phyloP scores from a whole-genome alignment of 2,113 vertebrate genomes.

The Glaucomys volans region DNA sequence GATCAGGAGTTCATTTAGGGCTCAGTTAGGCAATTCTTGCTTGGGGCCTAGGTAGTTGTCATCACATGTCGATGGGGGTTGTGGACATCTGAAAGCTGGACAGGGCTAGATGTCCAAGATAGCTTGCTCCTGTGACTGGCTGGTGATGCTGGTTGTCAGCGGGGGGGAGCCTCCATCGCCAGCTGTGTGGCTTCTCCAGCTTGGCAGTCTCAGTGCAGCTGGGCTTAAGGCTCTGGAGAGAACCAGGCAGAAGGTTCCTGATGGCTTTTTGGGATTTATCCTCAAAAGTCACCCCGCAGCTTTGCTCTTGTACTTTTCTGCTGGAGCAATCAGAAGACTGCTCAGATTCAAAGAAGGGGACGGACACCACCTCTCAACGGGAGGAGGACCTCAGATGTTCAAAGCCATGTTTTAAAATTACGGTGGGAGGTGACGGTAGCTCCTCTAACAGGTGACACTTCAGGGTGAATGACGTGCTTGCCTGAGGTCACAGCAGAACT shows the following conservation, averaged over 20 bases:
- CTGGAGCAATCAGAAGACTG: background rate
- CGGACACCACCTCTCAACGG: background rate
- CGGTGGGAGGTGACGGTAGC: background rate
- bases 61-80: too few relatives aligned
- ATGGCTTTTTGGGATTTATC: background rate
- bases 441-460: background rate
- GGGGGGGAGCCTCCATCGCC: background rate
- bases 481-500: too few relatives aligned
- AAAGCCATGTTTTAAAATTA: background rate
- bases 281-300: background rate
- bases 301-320: background rate
- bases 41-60: rapidly evolving
- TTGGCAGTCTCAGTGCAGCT: background rate
- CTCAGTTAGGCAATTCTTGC: background rate
- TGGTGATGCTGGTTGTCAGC: background rate
- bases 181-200: background rate
- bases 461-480: background rate
- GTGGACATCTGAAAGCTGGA: background rate
- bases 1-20: background rate
- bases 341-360: background rate
- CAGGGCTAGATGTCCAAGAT: background rate
- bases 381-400: too few relatives aligned
- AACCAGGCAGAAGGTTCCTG: background rate
- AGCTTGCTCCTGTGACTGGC: background rate
- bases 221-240: background rate